Conservation (phyloP, 2,888 invertebrate species). For the Scrobipalpa atriplicella region DNA sequence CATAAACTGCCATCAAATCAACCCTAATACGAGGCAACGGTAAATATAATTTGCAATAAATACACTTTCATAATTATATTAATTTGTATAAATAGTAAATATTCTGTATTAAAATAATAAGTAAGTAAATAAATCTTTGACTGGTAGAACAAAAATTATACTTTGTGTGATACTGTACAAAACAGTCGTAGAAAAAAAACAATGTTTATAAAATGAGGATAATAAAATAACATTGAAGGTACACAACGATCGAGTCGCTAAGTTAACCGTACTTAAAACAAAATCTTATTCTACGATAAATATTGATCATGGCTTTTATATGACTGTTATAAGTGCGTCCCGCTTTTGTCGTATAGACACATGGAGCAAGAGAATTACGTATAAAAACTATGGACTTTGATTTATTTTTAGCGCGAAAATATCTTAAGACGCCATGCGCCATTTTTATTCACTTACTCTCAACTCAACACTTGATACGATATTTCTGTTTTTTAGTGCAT, state of each 20-base stretch:
- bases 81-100: conserved; percentile 64
- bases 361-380: not conserved
- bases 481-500: not conserved
- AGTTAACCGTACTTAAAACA: conserved; percentile 71
- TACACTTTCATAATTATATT: conserved; percentile 58
- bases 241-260: conserved; percentile 72
- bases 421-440: not conserved
- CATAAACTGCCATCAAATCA: conserved; percentile 66
- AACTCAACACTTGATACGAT: not conserved
- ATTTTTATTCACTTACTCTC: not conserved
- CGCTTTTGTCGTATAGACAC: conserved; percentile 33
- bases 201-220: conserved; percentile 46
- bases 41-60: conserved; percentile 67
- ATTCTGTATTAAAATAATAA: conserved; percentile 55
- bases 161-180: conserved; percentile 72
- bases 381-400: not conserved
- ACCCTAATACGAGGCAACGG: conserved; percentile 64
- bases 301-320: conserved; percentile 75
- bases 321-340: conserved; percentile 66
- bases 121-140: conserved; percentile 64
- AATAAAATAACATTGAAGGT: conserved; percentile 73
- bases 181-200: conserved; percentile 58
- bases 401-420: not conserved
- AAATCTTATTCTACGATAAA: conserved; percentile 68
- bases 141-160: conserved; percentile 68